phyloP scores from a whole-genome alignment of 1,140 invertebrate species.

The Dreissena polymorpha region DNA sequence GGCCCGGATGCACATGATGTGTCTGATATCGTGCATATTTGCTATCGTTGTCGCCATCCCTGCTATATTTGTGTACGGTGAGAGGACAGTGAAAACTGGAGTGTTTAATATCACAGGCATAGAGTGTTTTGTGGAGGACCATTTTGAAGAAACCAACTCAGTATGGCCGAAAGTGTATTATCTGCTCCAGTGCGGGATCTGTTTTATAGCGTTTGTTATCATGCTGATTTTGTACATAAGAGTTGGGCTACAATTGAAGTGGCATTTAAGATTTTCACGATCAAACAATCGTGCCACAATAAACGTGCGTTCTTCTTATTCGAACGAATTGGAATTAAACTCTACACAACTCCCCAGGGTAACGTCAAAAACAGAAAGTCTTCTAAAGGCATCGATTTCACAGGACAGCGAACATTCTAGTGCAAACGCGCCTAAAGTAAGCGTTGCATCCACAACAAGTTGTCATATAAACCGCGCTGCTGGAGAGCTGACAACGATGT shows the following conservation, averaged over 20 bases:
- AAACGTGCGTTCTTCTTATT: background rate
- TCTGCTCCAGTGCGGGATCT: background rate
- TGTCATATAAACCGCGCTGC: background rate
- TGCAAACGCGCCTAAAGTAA: background rate
- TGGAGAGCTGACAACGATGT: conserved; percentile 55
- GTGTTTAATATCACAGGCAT: background rate
- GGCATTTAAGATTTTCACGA: conserved; percentile 2
- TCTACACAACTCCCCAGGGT: background rate
- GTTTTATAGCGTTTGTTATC: background rate
- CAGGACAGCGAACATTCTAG: background rate
- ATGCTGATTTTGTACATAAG: background rate
- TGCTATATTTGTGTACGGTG: background rate
- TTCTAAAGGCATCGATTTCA: background rate
- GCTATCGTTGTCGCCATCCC: background rate
- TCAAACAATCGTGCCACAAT: background rate
- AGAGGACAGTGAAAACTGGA: background rate
- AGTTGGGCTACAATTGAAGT: background rate
- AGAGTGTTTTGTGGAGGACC: conserved; percentile 1
- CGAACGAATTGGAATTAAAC: background rate
- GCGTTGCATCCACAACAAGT: background rate
- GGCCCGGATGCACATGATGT: background rate
- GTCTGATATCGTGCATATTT: background rate
- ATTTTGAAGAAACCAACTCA: background rate
- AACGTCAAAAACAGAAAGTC: background rate
- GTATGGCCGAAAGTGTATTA: background rate